A percentile compares a stretch with the other conserved stretches of the same genome.
These are phyloP conservation scores for Luidia sarsii DNA, from an alignment of 53 echinoderm and acorn worm species.

Conservation along the genomic window DNA sequence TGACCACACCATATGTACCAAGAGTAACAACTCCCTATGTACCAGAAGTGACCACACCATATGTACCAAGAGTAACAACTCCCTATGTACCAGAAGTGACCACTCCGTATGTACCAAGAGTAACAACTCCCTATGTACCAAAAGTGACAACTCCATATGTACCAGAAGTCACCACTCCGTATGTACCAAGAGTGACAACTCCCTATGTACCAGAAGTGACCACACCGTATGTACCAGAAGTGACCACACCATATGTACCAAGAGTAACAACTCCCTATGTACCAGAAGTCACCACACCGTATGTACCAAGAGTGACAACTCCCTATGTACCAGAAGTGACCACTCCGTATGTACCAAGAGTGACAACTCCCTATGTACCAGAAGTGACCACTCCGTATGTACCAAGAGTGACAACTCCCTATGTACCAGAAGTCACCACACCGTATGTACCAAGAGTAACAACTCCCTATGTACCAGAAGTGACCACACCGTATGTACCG, in stretches of 20 bases:
- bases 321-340: background rate
- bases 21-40: background rate
- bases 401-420: background rate
- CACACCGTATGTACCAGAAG: no score
- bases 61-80: no score
- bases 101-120: background rate
- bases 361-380: conserved; percentile 7
- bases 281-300: background rate
- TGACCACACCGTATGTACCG: conserved; percentile 7
- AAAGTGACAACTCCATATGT: background rate
- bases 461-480: conserved; percentile 9
- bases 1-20: no score
- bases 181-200: no score
- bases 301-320: conserved; percentile 4
- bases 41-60: background rate
- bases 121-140: no score
- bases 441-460: background rate
- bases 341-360: conserved; percentile 8
- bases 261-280: background rate
- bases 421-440: background rate
- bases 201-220: no score
- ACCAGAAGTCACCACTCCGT: background rate
- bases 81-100: no score
- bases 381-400: background rate
- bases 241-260: background rate